Evolutionary conservation across 2,888 invertebrate genomes (phyloP).

Genomic region (Amaurobius ferox): DNA sequence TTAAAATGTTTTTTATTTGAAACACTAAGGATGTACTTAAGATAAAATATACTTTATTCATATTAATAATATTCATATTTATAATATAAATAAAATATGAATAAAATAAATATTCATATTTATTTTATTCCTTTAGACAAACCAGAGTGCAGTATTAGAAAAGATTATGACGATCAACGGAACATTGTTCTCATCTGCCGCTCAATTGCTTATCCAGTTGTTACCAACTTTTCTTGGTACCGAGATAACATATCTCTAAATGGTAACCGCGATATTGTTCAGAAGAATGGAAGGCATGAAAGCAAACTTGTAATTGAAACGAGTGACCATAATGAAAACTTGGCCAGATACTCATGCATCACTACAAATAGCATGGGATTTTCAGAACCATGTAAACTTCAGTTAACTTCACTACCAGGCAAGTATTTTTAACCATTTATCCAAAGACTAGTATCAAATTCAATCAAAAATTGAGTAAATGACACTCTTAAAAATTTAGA

Average conservation of each 20-base stretch:
- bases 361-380: constrained; percentile 90
- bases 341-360: constrained; percentile 88
- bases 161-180: constrained; percentile 83
- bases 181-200: constrained; percentile 88
- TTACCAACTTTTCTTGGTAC: constrained; percentile 87
- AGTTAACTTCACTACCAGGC: constrained; percentile 65
- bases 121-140: constrained; percentile 80
- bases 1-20: no score
- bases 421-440: not conserved
- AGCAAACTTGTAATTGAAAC: constrained; percentile 79
- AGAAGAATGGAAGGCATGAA: constrained; percentile 80
- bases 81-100: no score
- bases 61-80: no score
- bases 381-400: constrained; percentile 79
- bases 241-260: constrained; percentile 84
- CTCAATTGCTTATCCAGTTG: constrained; percentile 88
- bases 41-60: no score
- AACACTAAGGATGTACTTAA: no score
- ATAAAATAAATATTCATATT: no score
- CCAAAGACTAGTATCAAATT: no score
- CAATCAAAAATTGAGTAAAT: no score
- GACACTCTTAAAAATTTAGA: no score
- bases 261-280: constrained; percentile 74
- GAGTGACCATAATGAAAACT: constrained; percentile 79
- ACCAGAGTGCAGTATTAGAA: constrained; percentile 89